Base-by-base conservation (phyloP, 2,113 vertebrate species). In the Psittacula cyanocephala region DNA sequence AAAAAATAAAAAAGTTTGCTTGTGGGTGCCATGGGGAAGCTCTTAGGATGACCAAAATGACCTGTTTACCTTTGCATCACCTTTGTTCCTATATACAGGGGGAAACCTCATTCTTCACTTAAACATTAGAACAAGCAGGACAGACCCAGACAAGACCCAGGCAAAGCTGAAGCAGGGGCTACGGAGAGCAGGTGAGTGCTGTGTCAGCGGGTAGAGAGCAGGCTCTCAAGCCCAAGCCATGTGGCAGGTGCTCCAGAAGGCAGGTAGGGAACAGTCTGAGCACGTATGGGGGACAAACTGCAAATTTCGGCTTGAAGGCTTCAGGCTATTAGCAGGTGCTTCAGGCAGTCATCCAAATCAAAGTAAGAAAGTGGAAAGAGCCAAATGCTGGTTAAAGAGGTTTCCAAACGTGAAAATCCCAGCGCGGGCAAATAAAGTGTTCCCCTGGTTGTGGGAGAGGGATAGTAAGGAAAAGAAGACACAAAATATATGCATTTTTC, bases 201-300 rank as follows among this genome's bases (percentile, higher is more conserved):
- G 88, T 84, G 95, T 88, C 89, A 84, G 81, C n/a, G 6, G 83
- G 89, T 6, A 79, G 60, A 47, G 72, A 92, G 62, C 70, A 88
- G 85, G 88, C 81, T 94, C 80, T 67, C 81, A 17, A 91, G 83
- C 57, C 86, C 91, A 92, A 88, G 91, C 85, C 69, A 12, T 7
- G 44, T 75, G 95, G 96, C 97, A 97, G 97, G 97, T 97, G 97
- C 92, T 96, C 96, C 95, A 96, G 91, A 97, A 96, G 96, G 95
- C 94, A 96, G 95, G 96, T 97, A 97, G 79, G 68, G 7, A 96
- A 97, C 91, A 86, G 90, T 65, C 80, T 70, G 89, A 96, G 88
- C 5, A 57, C 29, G 80, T 25, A 39, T 78, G 93, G 90, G 91
- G 94, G 82, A 82, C 95, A 95, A 94, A 92, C 88, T 84, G 94